phyloP scores from a whole-genome alignment of 2,113 vertebrate genomes.

The Tragulus kanchil region DNA sequence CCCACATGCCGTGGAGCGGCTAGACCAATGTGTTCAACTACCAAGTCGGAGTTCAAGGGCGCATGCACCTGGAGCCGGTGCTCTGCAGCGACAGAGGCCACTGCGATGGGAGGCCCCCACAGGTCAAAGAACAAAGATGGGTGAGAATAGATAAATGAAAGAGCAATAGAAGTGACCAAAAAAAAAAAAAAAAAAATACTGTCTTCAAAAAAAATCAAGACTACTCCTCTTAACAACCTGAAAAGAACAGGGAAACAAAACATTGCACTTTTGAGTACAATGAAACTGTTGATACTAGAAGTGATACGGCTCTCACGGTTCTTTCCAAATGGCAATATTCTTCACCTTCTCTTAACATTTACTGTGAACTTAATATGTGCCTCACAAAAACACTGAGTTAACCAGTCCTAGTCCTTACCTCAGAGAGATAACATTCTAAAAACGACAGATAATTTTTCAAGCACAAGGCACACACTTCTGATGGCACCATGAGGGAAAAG shows the following conservation, averaged over 20 bases:
- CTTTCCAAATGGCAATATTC: slow-evolving; percentile 62
- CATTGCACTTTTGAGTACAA: slow-evolving; percentile 56
- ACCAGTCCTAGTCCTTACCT: slow-evolving; percentile 13
- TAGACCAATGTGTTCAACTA: too few relatives aligned
- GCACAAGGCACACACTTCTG: not conserved
- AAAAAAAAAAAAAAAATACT: slow-evolving; percentile 38
- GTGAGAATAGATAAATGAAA: too few relatives aligned
- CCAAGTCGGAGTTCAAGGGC: too few relatives aligned
- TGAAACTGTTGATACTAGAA: slow-evolving; percentile 36
- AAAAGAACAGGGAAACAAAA: slow-evolving; percentile 71
- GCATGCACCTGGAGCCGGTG: too few relatives aligned
- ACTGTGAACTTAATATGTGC: slow-evolving; percentile 3
- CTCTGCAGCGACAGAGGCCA: too few relatives aligned
- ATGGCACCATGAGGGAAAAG: not conserved
- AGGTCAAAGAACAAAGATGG: too few relatives aligned
- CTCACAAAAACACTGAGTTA: slow-evolving; percentile 49
- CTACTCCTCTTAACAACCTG: slow-evolving; percentile 43
- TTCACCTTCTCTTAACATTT: slow-evolving; percentile 68
- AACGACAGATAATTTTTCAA: slow-evolving; percentile 27
- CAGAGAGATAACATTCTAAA: slow-evolving; percentile 39
- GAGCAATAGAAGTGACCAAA: too few relatives aligned
- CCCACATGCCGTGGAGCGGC: too few relatives aligned
- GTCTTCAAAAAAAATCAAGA: slow-evolving; percentile 66
- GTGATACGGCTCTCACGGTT: slow-evolving; percentile 37
- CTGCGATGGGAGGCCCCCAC: too few relatives aligned